Base-by-base conservation (phyloP, 2,113 vertebrate species). In the Sphaerodactylus townsendi region DNA sequence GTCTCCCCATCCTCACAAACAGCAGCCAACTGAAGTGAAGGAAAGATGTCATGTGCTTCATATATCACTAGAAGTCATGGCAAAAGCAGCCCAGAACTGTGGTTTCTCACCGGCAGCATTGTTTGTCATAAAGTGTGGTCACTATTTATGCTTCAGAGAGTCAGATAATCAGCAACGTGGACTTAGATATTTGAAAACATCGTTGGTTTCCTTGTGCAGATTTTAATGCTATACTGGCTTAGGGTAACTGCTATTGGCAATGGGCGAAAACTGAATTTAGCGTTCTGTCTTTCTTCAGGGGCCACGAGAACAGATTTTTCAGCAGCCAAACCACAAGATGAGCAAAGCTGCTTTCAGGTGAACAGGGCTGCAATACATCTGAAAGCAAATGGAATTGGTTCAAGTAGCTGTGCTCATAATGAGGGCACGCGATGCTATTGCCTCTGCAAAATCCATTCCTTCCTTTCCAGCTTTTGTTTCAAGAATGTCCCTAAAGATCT, bases 401-500 rank as follows among this genome's bases (percentile, higher is more conserved):
- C 7, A 5, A 35, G 65, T 15, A 46, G 48, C 1, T 56, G 44
- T 46, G 46, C 35, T 59, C 41, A 19, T 19, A 71, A 17, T 28
- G 56, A 23, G 3, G 28, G 37, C 13, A 39, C n/a, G 39, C 30
- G 11, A 11, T 28, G 11, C 48, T 64, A 11, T 65, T 33, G 53
- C 44, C 33, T 50, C 37, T 69, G 8, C 44, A 62, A 41, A 62
- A 14, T n/a, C 3, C 48, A n/a, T 41, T 33, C 13, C 15, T 33
- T n/a, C 33, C n/a, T 33, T 28, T 66, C 65, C 3, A 33, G n/a
- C 33, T 74, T 30, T 48, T 9, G 33, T 17, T 28, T 25, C 15
- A 30, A 19, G 25, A 77, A 59, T 8, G 21, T 68, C 33, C 0
- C 21, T 14, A 48, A 0, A 11, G 48, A 1, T 17, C 21, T 35